These are phyloP conservation scores for Amblyjoppa fuscipennis DNA, from an alignment of 2,888 invertebrate species.

Conservation along the genomic window DNA sequence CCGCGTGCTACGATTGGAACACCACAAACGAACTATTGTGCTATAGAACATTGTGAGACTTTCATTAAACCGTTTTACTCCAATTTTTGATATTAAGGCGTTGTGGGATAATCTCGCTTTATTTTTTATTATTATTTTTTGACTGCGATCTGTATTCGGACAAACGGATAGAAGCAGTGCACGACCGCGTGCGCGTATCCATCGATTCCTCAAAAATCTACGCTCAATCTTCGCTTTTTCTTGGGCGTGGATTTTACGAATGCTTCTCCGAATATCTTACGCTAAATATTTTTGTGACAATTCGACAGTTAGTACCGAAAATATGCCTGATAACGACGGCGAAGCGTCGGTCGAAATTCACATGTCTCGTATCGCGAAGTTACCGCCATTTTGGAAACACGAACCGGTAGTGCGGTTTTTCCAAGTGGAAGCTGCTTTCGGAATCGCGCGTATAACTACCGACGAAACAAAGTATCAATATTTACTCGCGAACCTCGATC, in stretches of 20 bases:
- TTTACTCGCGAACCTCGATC: slow-evolving; percentile 37
- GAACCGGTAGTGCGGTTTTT: slow-evolving; percentile 15
- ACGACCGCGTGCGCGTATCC: not conserved
- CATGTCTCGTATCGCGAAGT: slow-evolving; percentile 31
- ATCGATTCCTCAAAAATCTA: not conserved
- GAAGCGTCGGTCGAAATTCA: not conserved
- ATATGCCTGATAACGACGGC: not conserved
- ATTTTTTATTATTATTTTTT: not conserved
- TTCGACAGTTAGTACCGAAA: not conserved
- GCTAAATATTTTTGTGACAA: not conserved
- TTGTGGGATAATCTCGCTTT: not conserved
- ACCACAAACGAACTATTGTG: not conserved
- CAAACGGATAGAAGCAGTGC: not conserved
- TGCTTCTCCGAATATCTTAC: not conserved
- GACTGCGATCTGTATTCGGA: not conserved
- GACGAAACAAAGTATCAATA: slow-evolving; percentile 49
- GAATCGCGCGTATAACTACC: not conserved
- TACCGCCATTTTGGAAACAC: slow-evolving; percentile 38
- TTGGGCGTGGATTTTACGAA: not conserved
- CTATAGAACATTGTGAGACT: slow-evolving; percentile 4
- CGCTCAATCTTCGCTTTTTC: not conserved
- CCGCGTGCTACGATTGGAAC: not conserved
- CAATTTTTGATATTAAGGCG: not conserved
- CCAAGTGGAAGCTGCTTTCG: slow-evolving; percentile 31
- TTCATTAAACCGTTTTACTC: not conserved